phyloP scores from a whole-genome alignment of 1,140 invertebrate species.

The Anastatus disparis region DNA sequence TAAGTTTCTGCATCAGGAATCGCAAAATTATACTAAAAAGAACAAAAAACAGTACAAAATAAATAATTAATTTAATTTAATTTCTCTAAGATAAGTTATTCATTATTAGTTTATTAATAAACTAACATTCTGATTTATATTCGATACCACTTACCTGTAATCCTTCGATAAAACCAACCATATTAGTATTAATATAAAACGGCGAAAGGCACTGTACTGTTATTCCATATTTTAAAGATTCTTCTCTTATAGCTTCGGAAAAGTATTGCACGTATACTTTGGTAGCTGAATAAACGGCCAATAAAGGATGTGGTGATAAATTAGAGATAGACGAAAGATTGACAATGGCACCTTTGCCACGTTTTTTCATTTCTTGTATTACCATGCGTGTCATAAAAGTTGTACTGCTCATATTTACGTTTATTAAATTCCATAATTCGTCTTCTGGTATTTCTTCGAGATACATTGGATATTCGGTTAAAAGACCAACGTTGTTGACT shows the following conservation, averaged over 20 bases:
- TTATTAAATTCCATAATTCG: conserved; percentile 84
- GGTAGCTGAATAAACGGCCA: conserved; percentile 89
- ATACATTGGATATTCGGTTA: conserved; percentile 85
- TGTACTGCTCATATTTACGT: conserved; percentile 85
- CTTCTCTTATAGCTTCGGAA: conserved; percentile 80
- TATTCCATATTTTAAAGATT: conserved; percentile 80
- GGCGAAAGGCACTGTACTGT: conserved; percentile 87
- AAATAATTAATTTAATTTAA: too few species aligned
- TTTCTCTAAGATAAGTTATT: too few species aligned
- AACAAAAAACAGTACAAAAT: too few species aligned
- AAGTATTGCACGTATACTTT: conserved; percentile 86
- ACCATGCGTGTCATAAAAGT: conserved; percentile 85
- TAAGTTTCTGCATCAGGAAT: neutral
- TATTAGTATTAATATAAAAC: conserved; percentile 88
- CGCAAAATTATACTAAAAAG: too few species aligned
- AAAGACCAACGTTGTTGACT: conserved; percentile 93
- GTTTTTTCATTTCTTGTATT: conserved; percentile 80
- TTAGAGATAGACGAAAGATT: conserved; percentile 89
- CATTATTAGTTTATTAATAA: too few species aligned
- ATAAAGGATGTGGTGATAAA: conserved; percentile 83
- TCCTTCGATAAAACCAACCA: too few species aligned
- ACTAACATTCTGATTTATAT: too few species aligned
- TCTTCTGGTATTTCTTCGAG: conserved; percentile 79
- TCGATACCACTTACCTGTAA: too few species aligned
- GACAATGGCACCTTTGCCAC: conserved; percentile 82